Evolutionary conservation across 2,113 vertebrate genomes (phyloP).

Genomic region (Sebastes fasciatus): DNA sequence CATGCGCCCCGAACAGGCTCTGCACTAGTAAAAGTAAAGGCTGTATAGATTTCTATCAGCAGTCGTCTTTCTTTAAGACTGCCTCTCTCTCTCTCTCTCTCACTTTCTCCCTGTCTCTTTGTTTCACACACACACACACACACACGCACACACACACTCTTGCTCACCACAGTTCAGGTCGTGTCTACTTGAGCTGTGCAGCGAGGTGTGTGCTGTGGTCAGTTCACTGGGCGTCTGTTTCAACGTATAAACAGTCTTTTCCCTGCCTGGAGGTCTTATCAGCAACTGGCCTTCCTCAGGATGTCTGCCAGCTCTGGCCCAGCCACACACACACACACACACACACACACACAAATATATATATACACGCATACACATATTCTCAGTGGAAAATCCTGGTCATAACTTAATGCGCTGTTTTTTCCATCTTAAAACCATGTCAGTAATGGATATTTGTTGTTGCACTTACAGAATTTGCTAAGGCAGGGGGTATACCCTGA

Average conservation of each 20-base stretch:
- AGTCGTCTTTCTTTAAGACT: neutral
- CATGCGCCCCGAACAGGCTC: no score
- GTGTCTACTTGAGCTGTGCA: constrained; percentile 61
- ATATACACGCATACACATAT: constrained; percentile 34
- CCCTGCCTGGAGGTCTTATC: constrained; percentile 77
- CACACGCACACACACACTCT: constrained; percentile 2
- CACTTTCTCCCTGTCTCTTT: neutral
- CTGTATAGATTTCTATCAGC: neutral
- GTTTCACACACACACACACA: neutral
- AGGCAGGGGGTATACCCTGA: neutral
- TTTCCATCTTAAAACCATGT: constrained; percentile 35
- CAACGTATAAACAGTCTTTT: constrained; percentile 76
- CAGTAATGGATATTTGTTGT: constrained; percentile 25
- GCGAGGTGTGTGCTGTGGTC: constrained; percentile 54
- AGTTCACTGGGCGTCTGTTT: constrained; percentile 64
- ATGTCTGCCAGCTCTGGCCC: constrained; percentile 67
- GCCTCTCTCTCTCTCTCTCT: neutral
- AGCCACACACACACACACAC: constrained; percentile 42
- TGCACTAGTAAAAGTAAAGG: neutral
- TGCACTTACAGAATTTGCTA: neutral
- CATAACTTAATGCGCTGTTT: constrained; percentile 18
- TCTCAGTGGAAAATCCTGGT: constrained; percentile 54
- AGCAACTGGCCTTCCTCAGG: constrained; percentile 83
- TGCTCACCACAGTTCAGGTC: constrained; percentile 48
- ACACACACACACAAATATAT: constrained; percentile 41